phyloP scores from a whole-genome alignment of 1,140 invertebrate genomes.

The Manduca sexta region DNA sequence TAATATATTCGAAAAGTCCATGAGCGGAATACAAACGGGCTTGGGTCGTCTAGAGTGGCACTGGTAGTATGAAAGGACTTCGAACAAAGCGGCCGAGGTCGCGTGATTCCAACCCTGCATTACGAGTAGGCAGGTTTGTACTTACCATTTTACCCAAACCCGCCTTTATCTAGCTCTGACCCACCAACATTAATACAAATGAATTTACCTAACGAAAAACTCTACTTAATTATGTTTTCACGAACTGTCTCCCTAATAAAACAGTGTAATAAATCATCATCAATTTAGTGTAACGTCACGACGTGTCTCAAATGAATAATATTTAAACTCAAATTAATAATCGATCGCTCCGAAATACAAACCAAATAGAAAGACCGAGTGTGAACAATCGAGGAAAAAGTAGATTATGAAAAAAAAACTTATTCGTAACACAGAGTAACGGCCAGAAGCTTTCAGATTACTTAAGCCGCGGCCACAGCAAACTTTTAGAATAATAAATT shows the following conservation, averaged over 20 bases:
- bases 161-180: conserved; percentile 16
- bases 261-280: no score
- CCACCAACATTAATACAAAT: no score
- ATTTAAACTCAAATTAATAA: no score
- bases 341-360: no score
- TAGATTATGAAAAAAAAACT: conserved; percentile 25
- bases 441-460: conserved; percentile 29
- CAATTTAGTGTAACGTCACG: no score
- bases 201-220: no score
- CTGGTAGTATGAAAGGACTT: conserved; percentile 38
- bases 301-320: no score
- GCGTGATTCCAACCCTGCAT: conserved; percentile 34
- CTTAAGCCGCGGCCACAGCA: conserved; percentile 25
- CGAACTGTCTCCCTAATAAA: no score
- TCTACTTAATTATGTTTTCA: no score
- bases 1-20: conserved; percentile 67
- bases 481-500: conserved; percentile 37
- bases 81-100: conserved; percentile 45
- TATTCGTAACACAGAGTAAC: conserved; percentile 18
- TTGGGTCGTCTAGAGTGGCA: conserved; percentile 42
- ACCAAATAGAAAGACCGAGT: conserved; percentile 6
- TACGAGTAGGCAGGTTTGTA: conserved; percentile 18
- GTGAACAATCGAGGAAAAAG: conserved; percentile 16
- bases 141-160: conserved; percentile 31
- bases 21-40: conserved; percentile 66